phyloP scores from a whole-genome alignment of 23 tunicate genomes.

The Oikopleura albicans region DNA sequence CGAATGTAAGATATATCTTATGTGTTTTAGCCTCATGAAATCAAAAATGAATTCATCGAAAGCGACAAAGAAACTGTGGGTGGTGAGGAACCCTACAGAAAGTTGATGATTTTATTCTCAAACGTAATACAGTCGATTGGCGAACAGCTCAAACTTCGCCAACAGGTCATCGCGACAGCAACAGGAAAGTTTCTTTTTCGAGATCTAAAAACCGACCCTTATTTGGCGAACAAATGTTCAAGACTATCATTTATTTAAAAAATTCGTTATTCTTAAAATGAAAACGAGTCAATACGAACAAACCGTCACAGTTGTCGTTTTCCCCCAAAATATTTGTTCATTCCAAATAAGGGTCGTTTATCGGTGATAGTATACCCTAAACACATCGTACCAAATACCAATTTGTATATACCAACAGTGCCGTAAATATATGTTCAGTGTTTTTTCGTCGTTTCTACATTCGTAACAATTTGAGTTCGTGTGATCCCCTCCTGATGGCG shows the following conservation, averaged over 20 bases:
- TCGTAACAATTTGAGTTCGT: conserved; percentile 35
- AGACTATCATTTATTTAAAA: too few species aligned
- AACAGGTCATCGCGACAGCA: conserved; percentile 90
- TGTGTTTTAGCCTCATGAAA: not conserved
- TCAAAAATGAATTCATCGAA: not conserved
- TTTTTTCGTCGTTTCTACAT: conserved; percentile 68
- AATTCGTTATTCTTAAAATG: too few species aligned
- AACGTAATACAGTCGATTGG: conserved; percentile 80
- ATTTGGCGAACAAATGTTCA: too few species aligned
- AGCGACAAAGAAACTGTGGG: conserved; percentile 22
- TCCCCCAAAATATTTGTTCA: too few species aligned
- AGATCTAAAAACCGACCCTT: too few species aligned
- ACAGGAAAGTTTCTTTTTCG: conserved; percentile 15
- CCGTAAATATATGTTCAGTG: not conserved
- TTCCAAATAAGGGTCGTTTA: too few species aligned
- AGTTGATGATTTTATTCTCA: conserved; percentile 63
- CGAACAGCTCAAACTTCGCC: conserved; percentile 50
- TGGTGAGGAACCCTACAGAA: conserved; percentile 24
- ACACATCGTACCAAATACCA: too few species aligned
- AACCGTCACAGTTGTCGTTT: too few species aligned
- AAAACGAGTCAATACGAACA: too few species aligned
- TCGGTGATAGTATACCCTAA: too few species aligned
- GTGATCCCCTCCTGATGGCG: conserved; percentile 62
- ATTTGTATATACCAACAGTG: too few species aligned
- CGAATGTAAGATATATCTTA: too few species aligned